Evolutionary conservation across 2,888 invertebrate genomes (phyloP).

Genomic region (Sinhomidia bicolor): DNA sequence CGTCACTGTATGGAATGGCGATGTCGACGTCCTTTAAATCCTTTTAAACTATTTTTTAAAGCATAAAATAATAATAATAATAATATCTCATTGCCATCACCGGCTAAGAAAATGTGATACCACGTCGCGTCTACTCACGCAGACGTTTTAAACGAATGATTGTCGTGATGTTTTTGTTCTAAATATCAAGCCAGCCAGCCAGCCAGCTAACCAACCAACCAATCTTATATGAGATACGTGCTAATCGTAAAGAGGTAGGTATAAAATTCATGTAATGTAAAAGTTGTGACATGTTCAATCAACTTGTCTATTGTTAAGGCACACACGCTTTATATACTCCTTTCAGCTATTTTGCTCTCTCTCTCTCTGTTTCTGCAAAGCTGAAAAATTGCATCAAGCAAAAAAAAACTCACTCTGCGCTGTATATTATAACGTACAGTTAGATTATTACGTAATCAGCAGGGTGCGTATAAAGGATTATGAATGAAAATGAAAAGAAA

Average conservation of each 20-base stretch:
- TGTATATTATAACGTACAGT: neutral
- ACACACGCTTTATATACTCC: slow-evolving; percentile 10
- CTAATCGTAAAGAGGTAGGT: neutral
- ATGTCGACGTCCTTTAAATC: slow-evolving; percentile 1
- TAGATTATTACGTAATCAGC: slow-evolving; percentile 35
- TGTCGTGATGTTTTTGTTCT: slow-evolving; percentile 13
- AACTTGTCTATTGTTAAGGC: slow-evolving; percentile 4
- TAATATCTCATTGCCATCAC: neutral
- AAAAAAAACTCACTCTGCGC: too few relatives aligned
- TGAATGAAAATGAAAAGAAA: slow-evolving; percentile 26
- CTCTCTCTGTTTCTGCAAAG: neutral
- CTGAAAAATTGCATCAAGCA: slow-evolving; percentile 26
- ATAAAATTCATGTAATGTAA: neutral
- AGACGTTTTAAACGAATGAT: too few relatives aligned
- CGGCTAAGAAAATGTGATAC: slow-evolving; percentile 2
- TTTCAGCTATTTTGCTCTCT: slow-evolving; percentile 1
- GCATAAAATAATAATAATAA: neutral
- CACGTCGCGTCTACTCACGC: too few relatives aligned
- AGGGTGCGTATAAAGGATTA: neutral
- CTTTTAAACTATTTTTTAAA: neutral
- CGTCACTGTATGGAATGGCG: neutral
- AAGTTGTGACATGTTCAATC: slow-evolving; percentile 20
- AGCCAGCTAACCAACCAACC: too few relatives aligned
- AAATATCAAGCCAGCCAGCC: slow-evolving; percentile 18
- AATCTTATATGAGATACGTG: neutral